Base-by-base conservation (phyloP, 2,888 invertebrate species). In the Minunthozetes semirufus region DNA sequence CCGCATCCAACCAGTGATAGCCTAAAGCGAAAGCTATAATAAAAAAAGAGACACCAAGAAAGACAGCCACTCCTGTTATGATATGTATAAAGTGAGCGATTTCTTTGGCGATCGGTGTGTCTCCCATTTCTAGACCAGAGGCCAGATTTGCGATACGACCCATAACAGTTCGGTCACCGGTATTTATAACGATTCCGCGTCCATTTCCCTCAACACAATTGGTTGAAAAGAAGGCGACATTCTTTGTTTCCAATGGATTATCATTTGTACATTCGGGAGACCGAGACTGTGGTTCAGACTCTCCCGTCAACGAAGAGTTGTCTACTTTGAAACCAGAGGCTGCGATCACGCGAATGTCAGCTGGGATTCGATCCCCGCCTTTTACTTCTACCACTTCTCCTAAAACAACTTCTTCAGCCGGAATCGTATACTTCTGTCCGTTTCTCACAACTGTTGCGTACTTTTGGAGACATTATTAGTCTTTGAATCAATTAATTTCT, bases 331-430 rank as follows among this genome's bases (percentile, higher is more conserved):
- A 98, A 81, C 93, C 93, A 84, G 94, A 92, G 63, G 94, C 89
- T 42, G 38, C 4, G 1, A 42, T 91, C 82, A 99, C 89, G 81
- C 99, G 90, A 82, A 99, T 88, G 85, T 99, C 99, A 81, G 99
- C 99, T 72, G 99, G 99, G 81, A 99, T 93, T 81, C 98, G 89
- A 86, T 99, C 98, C 33, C 99, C 99, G 85, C 98, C 98, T 86
- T 98, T 98, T 77, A 99, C 95, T 84, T 98, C 97, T 82, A 99
- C 94, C 80, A 99, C 90, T 85, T 99, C 99, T 78, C 99, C 98
- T 80, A 96, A 87, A 76, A 96, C 96, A 80, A 99, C 87, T 82
- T 97, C 96, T 80, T 86, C 85, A 53, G 86, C 85, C 74, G 83
- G 82, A 59, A 87, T 80, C 76, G 85, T 84, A 75, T 82, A 78